A percentile compares a stretch with the other conserved stretches of the same genome.
These are phyloP conservation scores for Falco punctatus DNA, from an alignment of 2,113 vertebrate genomes.

Conservation along the genomic window DNA sequence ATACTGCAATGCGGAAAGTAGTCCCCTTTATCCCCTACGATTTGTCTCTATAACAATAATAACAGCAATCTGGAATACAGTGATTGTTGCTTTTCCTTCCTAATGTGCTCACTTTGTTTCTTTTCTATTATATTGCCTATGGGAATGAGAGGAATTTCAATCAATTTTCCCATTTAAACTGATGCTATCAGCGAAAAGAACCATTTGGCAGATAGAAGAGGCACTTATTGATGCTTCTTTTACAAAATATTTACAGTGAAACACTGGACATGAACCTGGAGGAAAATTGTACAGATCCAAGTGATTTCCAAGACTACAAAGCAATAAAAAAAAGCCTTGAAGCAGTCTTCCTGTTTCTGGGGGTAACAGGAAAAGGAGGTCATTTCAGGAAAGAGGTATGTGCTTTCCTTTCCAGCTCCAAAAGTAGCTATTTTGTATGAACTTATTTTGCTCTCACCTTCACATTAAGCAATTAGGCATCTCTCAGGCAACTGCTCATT, in stretches of 20 bases:
- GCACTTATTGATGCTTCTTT: not conserved
- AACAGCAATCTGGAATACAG: not conserved
- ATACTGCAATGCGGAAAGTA: not conserved
- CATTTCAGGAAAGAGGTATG: not conserved
- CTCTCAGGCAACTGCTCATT: not conserved
- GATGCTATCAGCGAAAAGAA: not conserved
- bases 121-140: not conserved
- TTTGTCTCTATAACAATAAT: not conserved
- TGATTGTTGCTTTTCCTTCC: not conserved
- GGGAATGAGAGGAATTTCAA: not conserved
- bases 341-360: not conserved
- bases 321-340: not conserved
- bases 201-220: not conserved
- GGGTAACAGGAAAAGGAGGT: not conserved
- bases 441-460: not conserved
- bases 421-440: not conserved
- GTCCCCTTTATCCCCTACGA: not conserved
- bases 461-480: not conserved
- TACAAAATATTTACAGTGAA: not conserved
- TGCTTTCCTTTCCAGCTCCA: not conserved
- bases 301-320: not conserved
- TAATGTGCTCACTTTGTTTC: not conserved
- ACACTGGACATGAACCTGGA: not conserved
- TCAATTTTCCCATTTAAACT: not conserved
- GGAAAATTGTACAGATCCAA: not conserved